Base-by-base conservation (phyloP, 2,797 vertebrate species). In the Sphenopsis melanotis region DNA sequence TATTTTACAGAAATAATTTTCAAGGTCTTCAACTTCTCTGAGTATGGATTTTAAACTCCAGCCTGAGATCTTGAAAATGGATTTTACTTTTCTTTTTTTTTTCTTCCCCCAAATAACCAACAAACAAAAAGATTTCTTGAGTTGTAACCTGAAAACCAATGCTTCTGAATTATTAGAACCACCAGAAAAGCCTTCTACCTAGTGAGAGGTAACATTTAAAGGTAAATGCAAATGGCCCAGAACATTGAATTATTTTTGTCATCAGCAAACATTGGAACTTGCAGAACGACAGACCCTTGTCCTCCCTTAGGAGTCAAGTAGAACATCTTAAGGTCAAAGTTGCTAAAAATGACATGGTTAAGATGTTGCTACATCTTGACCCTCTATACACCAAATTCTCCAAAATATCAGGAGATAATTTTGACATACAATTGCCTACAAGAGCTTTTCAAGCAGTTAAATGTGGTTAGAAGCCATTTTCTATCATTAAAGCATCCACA, bases 391-490 rank as follows among this genome's bases (percentile, higher is more conserved):
- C 8, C 4, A 56, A 37, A 36, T 81, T 83, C 24, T 83, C 74
- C 83, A 83, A 81, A 95, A 86, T 86, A 81, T 4, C 24, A 42
- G 27, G 61, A 92, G 50, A 50, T 61, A 88, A 94, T 78, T 94
- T 81, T 50, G 76, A 53, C 21, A 30, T 59, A 16, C 6, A 94
- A 81, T 78, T 92, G 24, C 42, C 61, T 78, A 29, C 17, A 88
- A 93, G 88, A 83, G 42, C 39, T 86, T 83, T 87, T 91, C 69
- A 68, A 78, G 69, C n/a, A 93, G 53, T 81, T 88, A 86, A 71
- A 60, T 72, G 53, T 61, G 27, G 21, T 83, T 93, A 83, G 61
- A 78, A 72, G 22, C 14, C 46, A 92, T 95, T 90, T 95, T 53
- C 72, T 93, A 2, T 78, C 83, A 86, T 88, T 95, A 86, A 94